A percentile compares a stretch with the other conserved stretches of the same genome.
These are phyloP conservation scores for Elephantulus edwardii DNA, from an alignment of 2,113 vertebrate genomes.

Conservation along the genomic window DNA sequence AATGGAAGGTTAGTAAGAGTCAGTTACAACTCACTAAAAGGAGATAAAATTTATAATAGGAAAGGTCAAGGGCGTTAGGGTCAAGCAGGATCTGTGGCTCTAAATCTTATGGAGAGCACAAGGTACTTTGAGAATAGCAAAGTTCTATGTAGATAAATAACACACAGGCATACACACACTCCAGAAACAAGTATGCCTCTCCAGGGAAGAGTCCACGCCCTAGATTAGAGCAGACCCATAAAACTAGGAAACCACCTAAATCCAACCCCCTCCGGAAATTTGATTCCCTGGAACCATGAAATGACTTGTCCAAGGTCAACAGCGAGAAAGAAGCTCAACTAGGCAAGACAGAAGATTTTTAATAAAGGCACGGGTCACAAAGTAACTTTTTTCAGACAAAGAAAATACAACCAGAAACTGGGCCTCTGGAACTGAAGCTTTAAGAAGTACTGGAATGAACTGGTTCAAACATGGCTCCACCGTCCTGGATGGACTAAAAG, in stretches of 20 bases:
- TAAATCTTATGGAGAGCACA: not conserved
- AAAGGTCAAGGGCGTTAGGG: not conserved
- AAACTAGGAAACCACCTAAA: not conserved
- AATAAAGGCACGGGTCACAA: not conserved
- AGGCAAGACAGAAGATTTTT: not conserved
- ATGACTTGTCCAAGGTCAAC: conserved; percentile 34
- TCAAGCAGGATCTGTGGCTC: not conserved
- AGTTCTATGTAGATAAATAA: not conserved
- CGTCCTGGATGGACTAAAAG: not conserved
- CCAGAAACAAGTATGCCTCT: not conserved
- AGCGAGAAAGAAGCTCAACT: not conserved
- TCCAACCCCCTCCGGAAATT: conserved; percentile 36
- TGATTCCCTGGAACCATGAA: not conserved
- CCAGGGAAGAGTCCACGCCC: not conserved
- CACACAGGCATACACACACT: not conserved
- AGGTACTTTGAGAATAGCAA: not conserved
- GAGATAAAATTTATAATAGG: not conserved
- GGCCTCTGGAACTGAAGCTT: not conserved
- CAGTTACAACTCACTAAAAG: too few relatives aligned
- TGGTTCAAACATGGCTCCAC: accelerated
- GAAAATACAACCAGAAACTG: not conserved
- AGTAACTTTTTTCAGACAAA: not conserved
- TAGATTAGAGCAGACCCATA: not conserved
- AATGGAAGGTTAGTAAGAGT: too few relatives aligned
- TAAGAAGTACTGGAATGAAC: not conserved